Evolutionary conservation across 2,888 invertebrate species (phyloP).

Genomic region (Aspidapion aeneum): DNA sequence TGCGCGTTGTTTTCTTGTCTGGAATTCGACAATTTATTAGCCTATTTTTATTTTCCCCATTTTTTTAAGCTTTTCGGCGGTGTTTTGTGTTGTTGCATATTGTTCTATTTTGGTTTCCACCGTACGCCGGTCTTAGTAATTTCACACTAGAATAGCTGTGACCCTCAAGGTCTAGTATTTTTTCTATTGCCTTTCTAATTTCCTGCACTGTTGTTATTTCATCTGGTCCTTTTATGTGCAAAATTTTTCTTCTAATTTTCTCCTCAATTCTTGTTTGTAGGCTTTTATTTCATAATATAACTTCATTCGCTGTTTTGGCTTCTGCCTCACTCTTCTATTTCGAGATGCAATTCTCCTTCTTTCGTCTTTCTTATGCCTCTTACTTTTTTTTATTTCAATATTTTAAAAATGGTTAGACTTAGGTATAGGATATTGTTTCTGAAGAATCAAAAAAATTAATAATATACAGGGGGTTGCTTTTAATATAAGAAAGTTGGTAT

Average conservation of each 20-base stretch:
- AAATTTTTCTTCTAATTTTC: background rate
- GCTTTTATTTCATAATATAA: background rate
- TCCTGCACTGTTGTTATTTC: background rate
- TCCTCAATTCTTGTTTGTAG: background rate
- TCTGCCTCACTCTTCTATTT: background rate
- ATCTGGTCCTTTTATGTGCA: background rate
- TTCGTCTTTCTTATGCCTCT: background rate
- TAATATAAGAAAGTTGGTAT: no score
- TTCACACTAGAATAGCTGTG: background rate
- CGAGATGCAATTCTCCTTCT: background rate
- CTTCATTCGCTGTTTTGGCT: background rate
- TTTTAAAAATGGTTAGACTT: no score
- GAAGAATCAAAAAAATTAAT: no score
- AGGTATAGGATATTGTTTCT: no score
- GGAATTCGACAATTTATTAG: no score
- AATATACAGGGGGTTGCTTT: no score
- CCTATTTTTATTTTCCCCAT: no score
- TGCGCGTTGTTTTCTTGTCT: no score
- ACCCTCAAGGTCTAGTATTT: background rate
- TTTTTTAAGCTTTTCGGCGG: background rate
- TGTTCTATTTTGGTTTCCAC: background rate
- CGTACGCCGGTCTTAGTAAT: background rate
- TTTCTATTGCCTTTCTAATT: background rate
- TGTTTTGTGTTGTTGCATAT: background rate
- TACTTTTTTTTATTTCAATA: background rate